Conservation (phyloP, 2,113 vertebrate genomes). For the Psephotus haematonotus region DNA sequence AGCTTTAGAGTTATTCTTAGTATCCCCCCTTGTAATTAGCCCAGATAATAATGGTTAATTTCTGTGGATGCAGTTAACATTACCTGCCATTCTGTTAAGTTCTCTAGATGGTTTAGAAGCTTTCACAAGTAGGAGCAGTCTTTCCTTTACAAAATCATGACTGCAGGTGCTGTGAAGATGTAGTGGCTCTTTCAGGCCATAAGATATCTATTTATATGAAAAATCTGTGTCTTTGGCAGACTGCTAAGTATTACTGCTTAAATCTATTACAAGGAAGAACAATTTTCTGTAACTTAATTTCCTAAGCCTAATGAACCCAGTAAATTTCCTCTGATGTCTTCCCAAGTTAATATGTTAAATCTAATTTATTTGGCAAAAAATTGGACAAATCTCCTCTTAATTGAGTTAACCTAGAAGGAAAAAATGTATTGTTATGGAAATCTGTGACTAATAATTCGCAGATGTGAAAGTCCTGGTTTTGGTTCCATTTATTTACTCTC, state of each 20-base stretch:
- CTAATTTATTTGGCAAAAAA: slow-evolving; percentile 77
- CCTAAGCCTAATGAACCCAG: slow-evolving; percentile 81
- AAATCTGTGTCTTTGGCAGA: slow-evolving; percentile 71
- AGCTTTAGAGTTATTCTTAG: not conserved
- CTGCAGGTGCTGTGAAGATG: not conserved
- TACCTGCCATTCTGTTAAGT: not conserved
- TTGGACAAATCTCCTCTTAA: slow-evolving; percentile 71
- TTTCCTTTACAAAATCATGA: not conserved
- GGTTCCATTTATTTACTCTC: slow-evolving; percentile 34
- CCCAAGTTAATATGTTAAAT: slow-evolving; percentile 79
- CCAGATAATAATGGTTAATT: not conserved
- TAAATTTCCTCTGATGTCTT: slow-evolving; percentile 81
- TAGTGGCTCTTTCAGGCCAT: slow-evolving; percentile 14
- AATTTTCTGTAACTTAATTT: slow-evolving; percentile 82
- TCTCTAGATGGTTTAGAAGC: not conserved
- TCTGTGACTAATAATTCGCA: slow-evolving; percentile 67
- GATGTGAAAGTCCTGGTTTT: slow-evolving; percentile 37
- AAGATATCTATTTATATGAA: slow-evolving; percentile 65
- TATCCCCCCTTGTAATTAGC: not conserved
- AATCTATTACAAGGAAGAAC: slow-evolving; percentile 78
- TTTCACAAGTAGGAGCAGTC: not conserved
- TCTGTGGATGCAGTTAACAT: not conserved
- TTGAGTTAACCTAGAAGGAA: slow-evolving; percentile 75
- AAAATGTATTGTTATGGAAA: slow-evolving; percentile 68
- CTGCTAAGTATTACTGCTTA: slow-evolving; percentile 74